These are phyloP conservation scores for Archivesica marissinica DNA, from an alignment of 1,140 invertebrate genomes.

Conservation along the genomic window DNA sequence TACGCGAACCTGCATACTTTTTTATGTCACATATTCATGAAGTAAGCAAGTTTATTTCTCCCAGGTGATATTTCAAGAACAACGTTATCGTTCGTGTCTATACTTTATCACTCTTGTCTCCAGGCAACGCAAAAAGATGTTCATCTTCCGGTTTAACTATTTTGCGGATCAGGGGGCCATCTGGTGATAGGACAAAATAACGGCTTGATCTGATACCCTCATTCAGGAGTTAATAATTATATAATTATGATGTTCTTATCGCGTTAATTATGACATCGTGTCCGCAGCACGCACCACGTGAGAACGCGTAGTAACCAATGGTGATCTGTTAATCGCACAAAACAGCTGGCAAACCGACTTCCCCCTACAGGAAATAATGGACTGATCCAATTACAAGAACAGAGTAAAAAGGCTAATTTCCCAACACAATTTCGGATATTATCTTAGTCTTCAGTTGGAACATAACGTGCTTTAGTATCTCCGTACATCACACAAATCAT, in stretches of 20 bases:
- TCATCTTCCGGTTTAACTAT: background rate
- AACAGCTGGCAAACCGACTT: background rate
- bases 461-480: slow-evolving; percentile 32
- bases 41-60: slow-evolving; percentile 4
- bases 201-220: background rate
- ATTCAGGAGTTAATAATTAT: background rate
- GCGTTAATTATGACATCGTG: background rate
- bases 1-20: too few relatives aligned
- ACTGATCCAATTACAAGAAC: slow-evolving; percentile 16
- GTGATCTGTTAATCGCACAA: background rate
- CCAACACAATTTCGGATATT: slow-evolving; percentile 27
- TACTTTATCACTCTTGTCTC: slow-evolving; percentile 27
- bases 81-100: too few relatives aligned
- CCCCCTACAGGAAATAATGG: background rate
- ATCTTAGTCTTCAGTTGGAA: slow-evolving; percentile 11
- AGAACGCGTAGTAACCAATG: background rate
- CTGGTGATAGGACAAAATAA: background rate
- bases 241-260: background rate
- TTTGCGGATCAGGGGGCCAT: background rate
- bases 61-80: background rate
- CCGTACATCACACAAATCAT: background rate
- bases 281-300: background rate
- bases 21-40: background rate
- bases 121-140: slow-evolving; percentile 30
- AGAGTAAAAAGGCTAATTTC: slow-evolving; percentile 15